Percentiles rank a stretch among this genome's conserved stretches.
phyloP scores from a whole-genome alignment of 2,888 invertebrate species.

The Nomada fucata region DNA sequence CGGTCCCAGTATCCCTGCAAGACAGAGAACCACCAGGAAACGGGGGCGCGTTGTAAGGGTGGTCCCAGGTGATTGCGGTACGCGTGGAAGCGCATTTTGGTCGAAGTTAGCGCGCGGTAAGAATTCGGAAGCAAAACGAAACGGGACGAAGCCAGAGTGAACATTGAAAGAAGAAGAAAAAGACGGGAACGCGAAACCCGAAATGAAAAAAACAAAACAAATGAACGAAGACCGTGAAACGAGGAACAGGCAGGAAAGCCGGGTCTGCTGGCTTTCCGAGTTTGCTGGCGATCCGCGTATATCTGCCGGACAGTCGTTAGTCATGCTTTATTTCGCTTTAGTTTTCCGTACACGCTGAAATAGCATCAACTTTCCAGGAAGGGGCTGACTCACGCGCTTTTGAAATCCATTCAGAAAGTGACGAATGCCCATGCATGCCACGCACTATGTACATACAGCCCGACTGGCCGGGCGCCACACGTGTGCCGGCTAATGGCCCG shows the following conservation, averaged over 20 bases:
- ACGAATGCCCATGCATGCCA: constrained; percentile 60
- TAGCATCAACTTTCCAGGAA: constrained; percentile 67
- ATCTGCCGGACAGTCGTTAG: constrained; percentile 63
- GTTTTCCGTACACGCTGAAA: constrained; percentile 63
- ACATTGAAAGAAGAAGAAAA: background rate
- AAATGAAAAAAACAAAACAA: background rate
- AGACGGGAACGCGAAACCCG: background rate
- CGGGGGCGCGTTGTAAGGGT: constrained; percentile 17
- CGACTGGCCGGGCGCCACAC: constrained; percentile 45
- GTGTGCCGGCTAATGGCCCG: constrained; percentile 60
- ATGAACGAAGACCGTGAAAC: constrained; percentile 14
- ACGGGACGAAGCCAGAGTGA: background rate
- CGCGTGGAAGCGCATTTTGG: constrained; percentile 31
- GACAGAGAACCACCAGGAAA: constrained; percentile 18
- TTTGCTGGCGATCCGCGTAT: constrained; percentile 43
- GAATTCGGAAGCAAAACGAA: background rate
- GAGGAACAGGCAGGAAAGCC: constrained; percentile 33
- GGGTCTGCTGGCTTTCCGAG: constrained; percentile 24
- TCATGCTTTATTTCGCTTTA: constrained; percentile 64
- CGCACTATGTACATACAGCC: constrained; percentile 33
- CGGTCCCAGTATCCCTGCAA: constrained; percentile 8
- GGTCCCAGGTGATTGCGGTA: constrained; percentile 28
- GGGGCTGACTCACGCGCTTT: constrained; percentile 66
- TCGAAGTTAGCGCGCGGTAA: background rate
- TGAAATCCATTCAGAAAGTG: constrained; percentile 65